A percentile compares a stretch with the other conserved stretches of the same genome.
phyloP scores from a whole-genome alignment of 2,888 invertebrate genomes.

The Caenorhabditis wallacei region DNA sequence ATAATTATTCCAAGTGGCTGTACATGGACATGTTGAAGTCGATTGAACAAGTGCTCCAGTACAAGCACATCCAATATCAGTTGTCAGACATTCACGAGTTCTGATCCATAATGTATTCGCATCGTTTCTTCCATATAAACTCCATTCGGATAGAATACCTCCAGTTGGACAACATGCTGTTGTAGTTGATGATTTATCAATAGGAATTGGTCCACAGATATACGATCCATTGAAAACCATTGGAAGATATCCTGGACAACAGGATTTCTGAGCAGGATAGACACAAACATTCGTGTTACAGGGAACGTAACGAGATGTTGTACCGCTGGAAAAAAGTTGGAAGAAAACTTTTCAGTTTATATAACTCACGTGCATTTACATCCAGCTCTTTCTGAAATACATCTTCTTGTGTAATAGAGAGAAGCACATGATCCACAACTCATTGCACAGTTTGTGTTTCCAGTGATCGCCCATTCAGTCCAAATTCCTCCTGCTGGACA shows the following conservation, averaged over 20 bases:
- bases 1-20: neutral
- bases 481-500: constrained; percentile 33
- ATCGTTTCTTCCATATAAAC: constrained; percentile 6
- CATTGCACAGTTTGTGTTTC: neutral
- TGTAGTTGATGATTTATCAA: neutral
- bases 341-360: too few relatives aligned
- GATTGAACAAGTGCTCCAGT: neutral
- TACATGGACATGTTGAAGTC: constrained; percentile 13
- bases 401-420: constrained; percentile 17
- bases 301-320: constrained; percentile 2
- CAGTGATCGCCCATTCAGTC: constrained; percentile 26
- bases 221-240: constrained; percentile 34
- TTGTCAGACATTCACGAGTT: constrained; percentile 12
- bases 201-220: neutral
- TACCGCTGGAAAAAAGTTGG: neutral
- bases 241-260: constrained; percentile 29
- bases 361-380: constrained; percentile 22
- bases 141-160: constrained; percentile 16
- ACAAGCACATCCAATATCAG: constrained; percentile 11
- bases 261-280: constrained; percentile 27
- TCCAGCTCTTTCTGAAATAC: constrained; percentile 9
- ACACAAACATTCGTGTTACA: constrained; percentile 36
- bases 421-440: constrained; percentile 32
- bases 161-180: constrained; percentile 2
- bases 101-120: neutral